These are phyloP conservation scores for Microtus richardsoni DNA, from an alignment of 2,113 vertebrate species.

Conservation along the genomic window DNA sequence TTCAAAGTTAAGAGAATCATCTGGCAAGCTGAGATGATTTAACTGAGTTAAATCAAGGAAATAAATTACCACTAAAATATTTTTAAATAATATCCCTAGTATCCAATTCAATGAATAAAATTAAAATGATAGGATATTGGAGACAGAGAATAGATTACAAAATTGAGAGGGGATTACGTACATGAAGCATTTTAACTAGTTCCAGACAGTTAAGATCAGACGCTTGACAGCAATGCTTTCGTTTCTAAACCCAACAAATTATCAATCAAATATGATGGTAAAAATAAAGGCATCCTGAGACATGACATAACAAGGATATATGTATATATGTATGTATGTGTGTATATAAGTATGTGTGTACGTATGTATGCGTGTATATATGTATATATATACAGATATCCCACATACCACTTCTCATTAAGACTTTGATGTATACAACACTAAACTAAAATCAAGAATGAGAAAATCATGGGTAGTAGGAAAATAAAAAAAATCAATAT, in stretches of 20 bases:
- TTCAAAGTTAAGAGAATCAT: constrained; percentile 4
- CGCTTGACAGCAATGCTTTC: constrained; percentile 16
- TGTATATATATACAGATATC: background rate
- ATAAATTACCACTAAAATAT: constrained; percentile 41
- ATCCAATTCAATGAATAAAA: background rate
- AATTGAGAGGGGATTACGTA: background rate
- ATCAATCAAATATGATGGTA: constrained; percentile 9
- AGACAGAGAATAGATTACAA: constrained; percentile 25
- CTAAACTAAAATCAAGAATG: constrained; percentile 1
- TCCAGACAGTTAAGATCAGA: background rate
- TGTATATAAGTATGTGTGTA: no score
- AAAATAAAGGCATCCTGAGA: constrained; percentile 20
- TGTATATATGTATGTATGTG: no score
- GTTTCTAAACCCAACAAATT: background rate
- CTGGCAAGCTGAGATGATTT: background rate
- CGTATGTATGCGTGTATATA: fast-evolving
- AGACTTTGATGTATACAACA: constrained; percentile 15
- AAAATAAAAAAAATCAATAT: background rate
- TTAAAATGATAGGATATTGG: background rate
- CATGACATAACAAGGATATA: background rate
- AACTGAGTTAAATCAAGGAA: background rate
- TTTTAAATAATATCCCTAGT: background rate
- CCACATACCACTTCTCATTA: background rate
- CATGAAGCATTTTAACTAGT: background rate
- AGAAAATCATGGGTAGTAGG: background rate